These are phyloP conservation scores for Sinella curviseta DNA, from an alignment of 1,140 invertebrate species.

Conservation along the genomic window DNA sequence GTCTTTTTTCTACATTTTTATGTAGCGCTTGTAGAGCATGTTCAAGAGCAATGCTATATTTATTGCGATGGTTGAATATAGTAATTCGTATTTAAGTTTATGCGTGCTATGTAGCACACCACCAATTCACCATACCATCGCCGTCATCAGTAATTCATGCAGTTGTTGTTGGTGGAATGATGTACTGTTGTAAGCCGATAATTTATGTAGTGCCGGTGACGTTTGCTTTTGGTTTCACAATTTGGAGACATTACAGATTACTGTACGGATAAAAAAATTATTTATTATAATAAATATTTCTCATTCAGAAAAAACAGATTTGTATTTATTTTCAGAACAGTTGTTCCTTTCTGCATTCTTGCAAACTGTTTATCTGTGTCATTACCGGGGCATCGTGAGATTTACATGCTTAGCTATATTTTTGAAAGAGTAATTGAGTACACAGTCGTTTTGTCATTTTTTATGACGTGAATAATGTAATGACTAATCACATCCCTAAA, in stretches of 20 bases:
- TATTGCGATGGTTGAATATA: no score
- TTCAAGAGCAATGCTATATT: no score
- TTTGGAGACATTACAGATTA: background rate
- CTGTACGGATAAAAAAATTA: background rate
- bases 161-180: background rate
- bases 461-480: background rate
- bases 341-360: background rate
- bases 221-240: background rate
- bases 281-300: background rate
- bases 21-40: no score
- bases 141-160: no score
- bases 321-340: background rate
- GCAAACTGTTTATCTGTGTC: background rate
- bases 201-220: background rate
- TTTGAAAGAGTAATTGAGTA: no score
- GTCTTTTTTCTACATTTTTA: no score
- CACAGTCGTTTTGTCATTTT: no score
- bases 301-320: background rate
- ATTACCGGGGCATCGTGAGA: background rate
- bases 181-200: background rate
- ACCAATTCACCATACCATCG: no score
- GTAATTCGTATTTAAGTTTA: no score
- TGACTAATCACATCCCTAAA: background rate
- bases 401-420: no score
- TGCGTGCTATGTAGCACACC: no score